These are phyloP conservation scores for Gari tellinella DNA, from an alignment of 2,888 invertebrate genomes.

Conservation along the genomic window DNA sequence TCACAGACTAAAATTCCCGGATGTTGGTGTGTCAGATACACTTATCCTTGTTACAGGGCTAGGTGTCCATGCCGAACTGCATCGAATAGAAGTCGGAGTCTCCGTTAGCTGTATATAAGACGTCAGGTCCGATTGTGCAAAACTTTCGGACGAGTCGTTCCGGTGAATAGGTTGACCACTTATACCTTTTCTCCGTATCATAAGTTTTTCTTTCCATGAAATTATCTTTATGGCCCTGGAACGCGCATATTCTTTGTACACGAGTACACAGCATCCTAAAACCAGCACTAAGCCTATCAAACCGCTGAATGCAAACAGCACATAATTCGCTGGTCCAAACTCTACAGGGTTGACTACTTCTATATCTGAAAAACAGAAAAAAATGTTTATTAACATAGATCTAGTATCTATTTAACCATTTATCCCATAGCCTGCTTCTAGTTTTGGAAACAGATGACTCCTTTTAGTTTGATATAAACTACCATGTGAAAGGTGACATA, in stretches of 20 bases:
- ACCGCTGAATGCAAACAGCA: constrained; percentile 51
- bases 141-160: constrained; percentile 25
- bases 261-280: constrained; percentile 41
- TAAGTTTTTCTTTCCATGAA: constrained; percentile 52
- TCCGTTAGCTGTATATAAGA: constrained; percentile 61
- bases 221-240: constrained; percentile 31
- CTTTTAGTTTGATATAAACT: no score
- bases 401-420: no score
- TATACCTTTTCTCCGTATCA: constrained; percentile 58
- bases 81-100: constrained; percentile 59
- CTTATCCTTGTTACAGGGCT: constrained; percentile 43
- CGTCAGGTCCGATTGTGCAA: constrained; percentile 41
- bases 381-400: background rate
- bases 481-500: no score
- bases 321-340: constrained; percentile 54
- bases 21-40: constrained; percentile 45
- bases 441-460: no score
- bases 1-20: constrained; percentile 48
- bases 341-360: constrained; percentile 49
- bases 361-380: constrained; percentile 44
- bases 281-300: constrained; percentile 44
- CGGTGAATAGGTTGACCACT: constrained; percentile 48
- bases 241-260: constrained; percentile 49
- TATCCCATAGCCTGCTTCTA: no score
- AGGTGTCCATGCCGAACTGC: constrained; percentile 58